Evolutionary conservation across 1,140 invertebrate species (phyloP).

Genomic region (Panagrolaimus sp.): DNA sequence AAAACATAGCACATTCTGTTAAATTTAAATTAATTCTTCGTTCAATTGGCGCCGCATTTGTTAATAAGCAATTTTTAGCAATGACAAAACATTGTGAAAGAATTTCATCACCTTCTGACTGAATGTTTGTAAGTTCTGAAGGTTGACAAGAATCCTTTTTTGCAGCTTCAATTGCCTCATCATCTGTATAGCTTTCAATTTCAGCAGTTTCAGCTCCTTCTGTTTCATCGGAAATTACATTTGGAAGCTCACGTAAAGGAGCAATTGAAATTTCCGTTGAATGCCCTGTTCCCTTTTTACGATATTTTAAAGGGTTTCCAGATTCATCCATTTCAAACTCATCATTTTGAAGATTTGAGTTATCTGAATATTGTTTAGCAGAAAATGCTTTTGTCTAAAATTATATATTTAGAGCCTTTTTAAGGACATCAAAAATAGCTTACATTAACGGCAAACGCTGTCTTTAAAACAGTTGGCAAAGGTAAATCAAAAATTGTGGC

Average conservation of each 20-base stretch:
- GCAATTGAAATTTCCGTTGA: neutral
- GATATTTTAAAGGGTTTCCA: neutral
- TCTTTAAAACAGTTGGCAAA: neutral
- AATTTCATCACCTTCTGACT: neutral
- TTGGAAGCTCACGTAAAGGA: neutral
- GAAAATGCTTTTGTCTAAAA: neutral
- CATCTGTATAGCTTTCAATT: conserved; percentile 5
- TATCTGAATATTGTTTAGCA: neutral
- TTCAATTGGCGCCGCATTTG: neutral
- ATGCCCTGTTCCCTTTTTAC: neutral
- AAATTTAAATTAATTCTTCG: conserved; percentile 2
- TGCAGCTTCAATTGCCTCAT: neutral
- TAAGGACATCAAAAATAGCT: too few species aligned
- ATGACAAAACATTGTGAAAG: neutral
- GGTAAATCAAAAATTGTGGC: conserved; percentile 2
- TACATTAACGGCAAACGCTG: neutral
- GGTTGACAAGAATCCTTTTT: neutral
- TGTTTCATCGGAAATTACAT: conserved; percentile 4
- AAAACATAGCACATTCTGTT: conserved; percentile 4
- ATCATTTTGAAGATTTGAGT: neutral
- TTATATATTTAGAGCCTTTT: neutral
- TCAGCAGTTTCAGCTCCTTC: neutral
- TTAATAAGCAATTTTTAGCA: neutral
- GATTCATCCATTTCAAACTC: conserved; percentile 2
- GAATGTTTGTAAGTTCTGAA: neutral